Conservation (phyloP, 2,113 vertebrate genomes). For the Carassius gibelio region DNA sequence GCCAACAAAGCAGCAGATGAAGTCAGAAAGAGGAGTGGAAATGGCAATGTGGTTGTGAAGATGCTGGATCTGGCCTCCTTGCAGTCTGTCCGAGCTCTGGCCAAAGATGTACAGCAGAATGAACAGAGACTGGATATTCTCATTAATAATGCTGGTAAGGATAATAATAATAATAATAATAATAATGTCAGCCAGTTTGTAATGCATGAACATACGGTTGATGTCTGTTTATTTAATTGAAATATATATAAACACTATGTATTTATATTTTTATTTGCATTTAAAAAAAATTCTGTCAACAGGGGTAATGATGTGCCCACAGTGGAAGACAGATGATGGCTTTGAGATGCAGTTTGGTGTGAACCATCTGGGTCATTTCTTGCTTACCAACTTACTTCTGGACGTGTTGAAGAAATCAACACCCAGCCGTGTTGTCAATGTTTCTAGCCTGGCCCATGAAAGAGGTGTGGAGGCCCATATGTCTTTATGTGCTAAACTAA, state of each 20-base stretch:
- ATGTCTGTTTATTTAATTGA: not conserved
- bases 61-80: slow-evolving; percentile 71
- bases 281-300: not conserved
- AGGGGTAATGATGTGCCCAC: slow-evolving; percentile 78
- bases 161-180: not conserved
- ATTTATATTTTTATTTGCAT: not conserved
- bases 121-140: slow-evolving; percentile 72
- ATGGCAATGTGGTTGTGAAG: slow-evolving; percentile 70
- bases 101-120: slow-evolving; percentile 60
- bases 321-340: slow-evolving; percentile 73
- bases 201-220: not conserved
- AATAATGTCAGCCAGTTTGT: not conserved
- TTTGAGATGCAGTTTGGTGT: slow-evolving; percentile 82
- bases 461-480: slow-evolving; percentile 57
- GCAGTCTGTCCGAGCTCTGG: slow-evolving; percentile 70
- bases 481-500: not conserved
- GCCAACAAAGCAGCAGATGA: slow-evolving; percentile 67
- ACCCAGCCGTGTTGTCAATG: slow-evolving; percentile 74
- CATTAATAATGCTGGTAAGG: slow-evolving; percentile 76
- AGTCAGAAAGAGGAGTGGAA: slow-evolving; percentile 70
- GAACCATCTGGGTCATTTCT: slow-evolving; percentile 79
- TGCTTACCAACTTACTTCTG: slow-evolving; percentile 74
- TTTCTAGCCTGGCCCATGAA: slow-evolving; percentile 73
- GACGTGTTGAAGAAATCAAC: slow-evolving; percentile 72
- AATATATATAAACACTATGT: too few relatives aligned